Evolutionary conservation across 2,113 vertebrate genomes (phyloP), one percentile per base, ranked within the genome.

Genomic region (Mormyrus lacerda): DNA sequence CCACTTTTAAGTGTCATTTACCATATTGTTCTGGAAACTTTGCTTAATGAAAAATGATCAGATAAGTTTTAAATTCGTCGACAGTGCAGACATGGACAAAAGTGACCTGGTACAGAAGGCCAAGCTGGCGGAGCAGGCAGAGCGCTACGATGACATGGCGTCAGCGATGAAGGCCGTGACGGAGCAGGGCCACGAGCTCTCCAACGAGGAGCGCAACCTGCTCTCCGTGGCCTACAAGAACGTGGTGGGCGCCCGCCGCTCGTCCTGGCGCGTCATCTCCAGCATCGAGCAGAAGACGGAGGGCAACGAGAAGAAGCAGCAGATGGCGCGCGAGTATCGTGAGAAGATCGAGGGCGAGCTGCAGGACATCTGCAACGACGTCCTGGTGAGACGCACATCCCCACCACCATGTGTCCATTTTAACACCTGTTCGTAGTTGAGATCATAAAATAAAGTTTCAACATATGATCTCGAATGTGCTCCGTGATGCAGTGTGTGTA

Each of bases 171-270:
- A 99, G 94, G 96, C 96, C 0, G 98, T 99, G 94, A 99, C 98
- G 0, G 98, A 99, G 91, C 97, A 98, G 90, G 97, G 97, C 3
- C 94, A 93, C 0, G 98, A 99, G 92, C 97, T 99, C 92, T 99
- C 97, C 94, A 99, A 99, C 0, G 98, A 99, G 93, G 98, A 99
- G 92, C 96, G 98, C 91, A 99, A 99, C 92, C 96, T 99, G 48
- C 98, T 99, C 50, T 99, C 98, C 0, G 98, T 99, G 21, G 98
- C 98, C 93, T 99, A 99, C 95, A 99, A 99, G 96, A 99, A 99
- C 0, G 98, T 99, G 92, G 98, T 99, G 0, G 98, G 98, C 2
- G 98, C 98, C 48, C 98, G 98, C 13, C 97, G 98, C 39, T 99
- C 98, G 0, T 99, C 98, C 93, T 99, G 98, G 98, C 97, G 98